Base-by-base conservation (phyloP, 2,113 vertebrate species). In the Megaleporinus macrocephalus region DNA sequence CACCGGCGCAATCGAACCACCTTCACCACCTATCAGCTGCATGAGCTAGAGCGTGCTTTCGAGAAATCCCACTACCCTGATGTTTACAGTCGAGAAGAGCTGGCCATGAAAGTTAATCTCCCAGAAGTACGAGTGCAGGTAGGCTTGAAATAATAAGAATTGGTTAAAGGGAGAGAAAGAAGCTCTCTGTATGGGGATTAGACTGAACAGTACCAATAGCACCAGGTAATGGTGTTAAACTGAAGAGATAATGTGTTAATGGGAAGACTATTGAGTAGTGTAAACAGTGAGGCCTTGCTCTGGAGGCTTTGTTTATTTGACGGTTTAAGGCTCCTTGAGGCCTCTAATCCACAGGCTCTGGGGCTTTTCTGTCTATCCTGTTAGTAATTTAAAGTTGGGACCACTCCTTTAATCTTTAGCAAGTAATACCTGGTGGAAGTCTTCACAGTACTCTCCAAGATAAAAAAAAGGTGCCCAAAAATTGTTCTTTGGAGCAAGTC, bases 51-150 rank as follows among this genome's bases (percentile, higher is more conserved):
- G 87, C 85, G 94, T 11, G 97, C 96, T 15, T 97, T 97, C 0
- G 96, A 98, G 90, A 96, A 96, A 86, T 97, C 96, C 49, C 96
- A 98, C 90, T 97, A 97, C 86, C 97, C 96, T 0, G 97, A 99
- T 6, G 95, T 97, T 20, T 96, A 97, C 91, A 97, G 96, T 86
- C 95, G 96, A 0, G 96, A 97, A 86, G 97, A 98, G 87, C 85
- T 97, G 84, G 97, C 96, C 12, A 95, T 96, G 95, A 97, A 96
- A 84, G 96, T 97, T 89, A 97, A 97, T 90, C 91, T 97, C 51
- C 96, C 96, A 0, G 96, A 97, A 85, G 97, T 97, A 83, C 93
- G 96, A 3, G 96, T 97, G 30, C 97, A 98, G 97, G 97, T 98
- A 91, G 24, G 66, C 49, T 62, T 51, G 41, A 16, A 51, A 20